Evolutionary conservation across 2,113 vertebrate genomes (phyloP).

Genomic region (Scomber colias): DNA sequence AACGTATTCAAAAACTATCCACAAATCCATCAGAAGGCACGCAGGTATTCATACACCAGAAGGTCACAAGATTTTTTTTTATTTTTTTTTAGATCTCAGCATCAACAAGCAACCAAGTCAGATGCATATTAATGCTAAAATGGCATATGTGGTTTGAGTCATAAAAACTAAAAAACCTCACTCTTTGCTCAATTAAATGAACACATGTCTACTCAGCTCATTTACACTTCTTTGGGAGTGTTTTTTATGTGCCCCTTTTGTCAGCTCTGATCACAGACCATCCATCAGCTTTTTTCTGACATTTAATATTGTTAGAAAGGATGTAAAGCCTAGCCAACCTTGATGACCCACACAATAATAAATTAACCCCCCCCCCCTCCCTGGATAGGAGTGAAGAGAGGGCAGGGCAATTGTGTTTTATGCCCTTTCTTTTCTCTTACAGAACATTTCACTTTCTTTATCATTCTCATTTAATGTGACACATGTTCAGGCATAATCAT

Average conservation of each 20-base stretch:
- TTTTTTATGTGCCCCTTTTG: too few species aligned
- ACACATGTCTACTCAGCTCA: too few species aligned
- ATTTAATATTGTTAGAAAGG: too few species aligned
- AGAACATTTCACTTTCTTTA: neutral
- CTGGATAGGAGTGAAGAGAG: neutral
- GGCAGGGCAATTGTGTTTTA: neutral
- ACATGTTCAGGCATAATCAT: neutral
- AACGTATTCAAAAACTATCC: conserved; percentile 13
- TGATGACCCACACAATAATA: neutral
- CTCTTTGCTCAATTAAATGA: neutral
- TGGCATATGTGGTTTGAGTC: neutral
- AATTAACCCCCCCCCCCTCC: too few species aligned
- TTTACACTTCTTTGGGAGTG: too few species aligned
- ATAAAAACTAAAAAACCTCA: neutral
- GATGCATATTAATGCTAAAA: neutral
- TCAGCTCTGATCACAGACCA: neutral
- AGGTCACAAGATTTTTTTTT: neutral
- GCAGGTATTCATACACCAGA: neutral
- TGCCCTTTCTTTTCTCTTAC: neutral
- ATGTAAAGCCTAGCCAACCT: too few species aligned
- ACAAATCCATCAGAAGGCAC: conserved; percentile 4
- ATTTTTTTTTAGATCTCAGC: neutral
- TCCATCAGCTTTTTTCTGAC: neutral
- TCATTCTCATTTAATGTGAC: neutral
- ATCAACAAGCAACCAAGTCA: neutral